Conservation (phyloP, 2,113 vertebrate genomes). For the Psilopsiagon aurifrons region DNA sequence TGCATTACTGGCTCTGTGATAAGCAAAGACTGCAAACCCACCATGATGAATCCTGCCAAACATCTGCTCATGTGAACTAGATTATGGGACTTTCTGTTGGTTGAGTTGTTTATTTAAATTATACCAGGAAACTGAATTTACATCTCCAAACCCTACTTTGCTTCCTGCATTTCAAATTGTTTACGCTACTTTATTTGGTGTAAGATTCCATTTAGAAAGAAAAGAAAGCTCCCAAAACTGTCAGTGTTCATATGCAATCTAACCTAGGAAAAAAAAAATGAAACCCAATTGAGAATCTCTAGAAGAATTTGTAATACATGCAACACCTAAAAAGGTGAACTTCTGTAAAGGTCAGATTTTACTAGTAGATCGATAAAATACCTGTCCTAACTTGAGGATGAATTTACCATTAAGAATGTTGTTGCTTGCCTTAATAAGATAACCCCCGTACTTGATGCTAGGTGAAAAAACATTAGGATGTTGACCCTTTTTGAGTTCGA, state of each 20-base stretch:
- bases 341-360: neutral
- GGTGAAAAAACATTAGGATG: neutral
- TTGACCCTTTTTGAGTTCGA: neutral
- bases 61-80: neutral
- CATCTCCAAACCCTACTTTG: neutral
- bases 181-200: neutral
- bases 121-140: conserved; percentile 1
- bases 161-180: neutral
- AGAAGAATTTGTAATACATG: neutral
- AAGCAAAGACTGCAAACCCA: conserved; percentile 16
- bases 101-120: conserved; percentile 5
- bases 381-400: neutral
- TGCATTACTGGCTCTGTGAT: conserved; percentile 4
- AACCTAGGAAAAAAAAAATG: neutral
- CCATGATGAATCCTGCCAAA: neutral
- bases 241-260: neutral
- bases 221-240: neutral
- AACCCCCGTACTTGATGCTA: neutral
- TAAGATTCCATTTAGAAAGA: neutral
- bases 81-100: neutral
- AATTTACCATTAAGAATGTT: neutral
- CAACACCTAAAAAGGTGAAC: neutral
- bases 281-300: neutral
- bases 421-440: neutral
- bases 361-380: neutral